phyloP scores from a whole-genome alignment of 2,113 vertebrate species.

The Aptenodytes forsteri region DNA sequence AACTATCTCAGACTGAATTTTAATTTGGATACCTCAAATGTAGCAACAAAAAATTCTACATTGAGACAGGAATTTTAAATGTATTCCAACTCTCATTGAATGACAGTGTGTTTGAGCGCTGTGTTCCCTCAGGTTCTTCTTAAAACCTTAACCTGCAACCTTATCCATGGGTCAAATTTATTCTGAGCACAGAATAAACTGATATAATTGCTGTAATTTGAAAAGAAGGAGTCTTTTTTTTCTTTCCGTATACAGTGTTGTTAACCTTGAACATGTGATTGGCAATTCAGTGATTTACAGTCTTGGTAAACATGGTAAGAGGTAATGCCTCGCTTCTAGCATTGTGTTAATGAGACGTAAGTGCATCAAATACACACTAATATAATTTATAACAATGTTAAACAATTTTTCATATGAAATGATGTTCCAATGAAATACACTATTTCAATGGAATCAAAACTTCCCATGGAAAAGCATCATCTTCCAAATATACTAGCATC shows the following conservation, averaged over 20 bases:
- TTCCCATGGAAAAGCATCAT: background rate
- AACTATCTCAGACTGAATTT: background rate
- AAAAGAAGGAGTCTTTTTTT: background rate
- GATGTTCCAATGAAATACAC: background rate
- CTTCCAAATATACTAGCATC: background rate
- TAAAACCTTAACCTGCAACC: background rate
- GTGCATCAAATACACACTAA: background rate
- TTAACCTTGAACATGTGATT: background rate
- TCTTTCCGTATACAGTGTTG: background rate
- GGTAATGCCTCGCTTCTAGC: background rate
- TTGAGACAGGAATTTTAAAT: background rate
- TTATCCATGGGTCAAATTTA: background rate
- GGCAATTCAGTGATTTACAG: background rate
- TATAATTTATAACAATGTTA: background rate
- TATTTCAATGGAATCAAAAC: background rate
- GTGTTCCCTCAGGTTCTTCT: background rate
- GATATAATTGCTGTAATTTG: background rate
- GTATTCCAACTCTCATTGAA: background rate
- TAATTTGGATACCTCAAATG: background rate
- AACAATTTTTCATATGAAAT: background rate
- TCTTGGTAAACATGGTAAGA: background rate
- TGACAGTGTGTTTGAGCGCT: rapidly evolving
- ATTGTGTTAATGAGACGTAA: background rate
- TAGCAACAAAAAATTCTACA: background rate
- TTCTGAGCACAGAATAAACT: background rate